phyloP scores from a whole-genome alignment of 2,797 vertebrate species.

The Microtus californicus region DNA sequence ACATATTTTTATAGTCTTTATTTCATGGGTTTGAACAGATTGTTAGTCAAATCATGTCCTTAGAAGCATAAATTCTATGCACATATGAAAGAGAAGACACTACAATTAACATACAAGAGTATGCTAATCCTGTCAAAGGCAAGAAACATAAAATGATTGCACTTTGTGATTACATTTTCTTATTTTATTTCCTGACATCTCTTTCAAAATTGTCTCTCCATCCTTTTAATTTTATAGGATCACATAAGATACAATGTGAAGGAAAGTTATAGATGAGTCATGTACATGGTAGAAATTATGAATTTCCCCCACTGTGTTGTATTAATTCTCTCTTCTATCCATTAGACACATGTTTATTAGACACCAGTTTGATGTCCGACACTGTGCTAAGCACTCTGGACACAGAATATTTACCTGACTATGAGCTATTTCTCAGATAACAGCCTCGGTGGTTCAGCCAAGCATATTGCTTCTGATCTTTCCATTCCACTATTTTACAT shows the following conservation, averaged over 20 bases:
- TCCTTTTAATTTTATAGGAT: slow-evolving; percentile 30
- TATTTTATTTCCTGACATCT: slow-evolving; percentile 48
- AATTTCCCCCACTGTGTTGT: not conserved
- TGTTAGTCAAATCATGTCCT: slow-evolving; percentile 56
- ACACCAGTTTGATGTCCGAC: not conserved
- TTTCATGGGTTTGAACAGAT: slow-evolving; percentile 43
- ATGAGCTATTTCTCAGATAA: not conserved
- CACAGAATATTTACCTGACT: not conserved
- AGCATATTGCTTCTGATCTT: slow-evolving; percentile 15
- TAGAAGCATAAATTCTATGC: slow-evolving; percentile 57
- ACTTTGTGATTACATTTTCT: slow-evolving; percentile 55
- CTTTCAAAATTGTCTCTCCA: not conserved
- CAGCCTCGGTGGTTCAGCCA: not conserved
- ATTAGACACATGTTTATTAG: slow-evolving; percentile 25
- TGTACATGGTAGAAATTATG: not conserved
- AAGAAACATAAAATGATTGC: slow-evolving; percentile 44
- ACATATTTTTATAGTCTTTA: not conserved
- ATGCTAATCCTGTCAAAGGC: slow-evolving; percentile 53
- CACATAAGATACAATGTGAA: not conserved
- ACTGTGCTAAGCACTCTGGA: not conserved
- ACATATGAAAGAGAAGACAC: slow-evolving; percentile 52
- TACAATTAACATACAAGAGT: slow-evolving; percentile 56
- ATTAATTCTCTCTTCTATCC: slow-evolving; percentile 25
- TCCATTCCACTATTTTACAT: not conserved
- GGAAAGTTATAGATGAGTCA: not conserved